A percentile compares a stretch with the other conserved stretches of the same genome.
phyloP scores from a whole-genome alignment of 2,113 vertebrate species.

The Brachionichthys hirsutus region DNA sequence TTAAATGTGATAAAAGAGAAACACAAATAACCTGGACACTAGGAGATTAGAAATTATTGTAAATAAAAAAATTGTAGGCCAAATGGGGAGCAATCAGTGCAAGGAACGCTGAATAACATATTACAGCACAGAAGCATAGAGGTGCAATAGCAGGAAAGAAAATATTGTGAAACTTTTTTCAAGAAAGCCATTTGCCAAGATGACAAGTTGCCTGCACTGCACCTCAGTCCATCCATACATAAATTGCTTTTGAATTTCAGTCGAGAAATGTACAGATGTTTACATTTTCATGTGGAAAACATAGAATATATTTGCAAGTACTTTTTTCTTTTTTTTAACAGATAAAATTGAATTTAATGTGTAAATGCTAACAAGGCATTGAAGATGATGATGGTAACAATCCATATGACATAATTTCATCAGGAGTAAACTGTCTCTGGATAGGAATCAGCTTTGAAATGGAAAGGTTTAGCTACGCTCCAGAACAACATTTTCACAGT shows the following conservation, averaged over 20 bases:
- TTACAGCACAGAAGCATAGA: slow-evolving; percentile 32
- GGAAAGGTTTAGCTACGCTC: too few relatives aligned
- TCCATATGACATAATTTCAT: background rate
- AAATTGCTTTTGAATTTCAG: slow-evolving; percentile 25
- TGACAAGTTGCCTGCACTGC: slow-evolving; percentile 9
- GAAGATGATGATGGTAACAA: background rate
- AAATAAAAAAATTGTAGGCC: slow-evolving; percentile 30
- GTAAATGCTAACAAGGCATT: background rate
- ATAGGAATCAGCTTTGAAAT: background rate
- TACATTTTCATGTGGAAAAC: slow-evolving; percentile 25
- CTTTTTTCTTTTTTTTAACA: slow-evolving; percentile 11
- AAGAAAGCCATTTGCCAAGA: slow-evolving; percentile 37
- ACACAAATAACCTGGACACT: slow-evolving; percentile 9
- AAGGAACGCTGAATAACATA: slow-evolving; percentile 40
- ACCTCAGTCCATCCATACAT: slow-evolving; percentile 12
- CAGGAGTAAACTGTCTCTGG: slow-evolving; percentile 1
- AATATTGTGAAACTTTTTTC: slow-evolving; percentile 23
- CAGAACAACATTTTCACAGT: slow-evolving; percentile 1
- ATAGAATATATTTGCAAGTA: background rate
- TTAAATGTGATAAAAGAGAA: slow-evolving; percentile 11
- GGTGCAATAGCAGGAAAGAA: slow-evolving; percentile 55
- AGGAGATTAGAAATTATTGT: slow-evolving; percentile 19
- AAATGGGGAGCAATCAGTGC: slow-evolving; percentile 46
- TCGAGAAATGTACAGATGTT: slow-evolving; percentile 18
- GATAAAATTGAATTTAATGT: background rate